Evolutionary conservation across 2,888 invertebrate species (phyloP), one percentile per base, ranked within the genome.

Genomic region (Scaptomyza polygonia): DNA sequence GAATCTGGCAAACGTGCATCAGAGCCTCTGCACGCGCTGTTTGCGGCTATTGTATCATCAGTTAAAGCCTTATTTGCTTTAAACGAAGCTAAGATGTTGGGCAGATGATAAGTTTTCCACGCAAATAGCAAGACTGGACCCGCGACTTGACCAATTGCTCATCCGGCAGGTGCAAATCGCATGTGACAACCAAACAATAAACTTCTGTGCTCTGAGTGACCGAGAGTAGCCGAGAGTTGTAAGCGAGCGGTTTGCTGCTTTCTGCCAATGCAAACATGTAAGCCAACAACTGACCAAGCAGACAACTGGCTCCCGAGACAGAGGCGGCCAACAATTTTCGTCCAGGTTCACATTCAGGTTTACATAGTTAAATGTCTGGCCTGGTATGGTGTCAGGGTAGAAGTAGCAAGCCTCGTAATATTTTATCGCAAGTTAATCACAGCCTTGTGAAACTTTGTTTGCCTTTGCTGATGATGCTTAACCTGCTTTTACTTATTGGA

Each of bases 151-250:
- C 49, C 80, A 72, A 84, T 80, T 86, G 79, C 85, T 88, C 88
- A 89, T 88, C 89, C 88, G 88, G 88, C 88, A 88, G 88, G 88
- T 88, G 88, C 89, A 88, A 88, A 89, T 86, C 85, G 86, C 86
- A 80, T 88, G 86, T 79, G 87, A 86, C 86, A 86, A 85, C 71
- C 89, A 87, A 85, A 82, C 86, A 88, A 86, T 87, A 83, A 86
- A 83, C 88, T 84, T 75, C 87, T 87, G 76, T 77, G 54, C 85
- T 72, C 66, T 54, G 63, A 85, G 71, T 68, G 77, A 77, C 75
- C 56, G 57, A 65, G 51, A 64, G 72, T 77, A 53, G 78, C 58
- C 61, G 68, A 77, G 68, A 54, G 67, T 44, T 16, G 42, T 16
- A n/a, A n/a, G 16, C 18, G 27, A 6, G 21, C n/a, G n/a, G n/a